These are phyloP conservation scores for Hemithea aestivaria DNA, from an alignment of 2,888 invertebrate species.

Conservation along the genomic window DNA sequence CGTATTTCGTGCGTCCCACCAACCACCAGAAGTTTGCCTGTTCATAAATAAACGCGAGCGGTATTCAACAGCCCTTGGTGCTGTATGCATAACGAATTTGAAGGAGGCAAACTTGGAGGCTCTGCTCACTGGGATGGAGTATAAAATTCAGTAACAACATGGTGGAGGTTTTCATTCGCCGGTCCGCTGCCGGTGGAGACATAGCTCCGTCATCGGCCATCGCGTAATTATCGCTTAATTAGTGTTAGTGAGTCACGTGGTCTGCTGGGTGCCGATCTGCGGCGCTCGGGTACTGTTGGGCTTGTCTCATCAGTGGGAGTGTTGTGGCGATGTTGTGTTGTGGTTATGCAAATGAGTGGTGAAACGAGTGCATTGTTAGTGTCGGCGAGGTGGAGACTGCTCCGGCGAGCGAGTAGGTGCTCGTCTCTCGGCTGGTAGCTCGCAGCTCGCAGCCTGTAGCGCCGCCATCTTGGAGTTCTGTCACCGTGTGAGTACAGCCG, in stretches of 20 bases:
- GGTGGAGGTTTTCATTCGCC: conserved; percentile 78
- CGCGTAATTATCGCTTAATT: conserved; percentile 39
- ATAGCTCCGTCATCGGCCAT: conserved; percentile 75
- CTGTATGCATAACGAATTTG: conserved; percentile 81
- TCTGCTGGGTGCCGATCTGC: conserved; percentile 1
- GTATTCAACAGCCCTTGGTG: conserved; percentile 81
- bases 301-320: conserved; percentile 26
- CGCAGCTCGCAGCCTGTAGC: conserved; percentile 34
- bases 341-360: conserved; percentile 47
- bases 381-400: conserved; percentile 34
- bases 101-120: conserved; percentile 80
- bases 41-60: conserved; percentile 81
- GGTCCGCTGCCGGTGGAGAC: conserved; percentile 73
- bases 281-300: conserved; percentile 7
- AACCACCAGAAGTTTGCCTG: conserved; percentile 79
- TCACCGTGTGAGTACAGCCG: conserved; percentile 50
- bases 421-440: conserved; percentile 10
- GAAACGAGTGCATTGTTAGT: conserved; percentile 41
- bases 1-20: conserved; percentile 72
- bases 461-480: conserved; percentile 67
- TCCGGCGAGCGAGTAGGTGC: too few species aligned
- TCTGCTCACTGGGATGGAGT: conserved; percentile 78
- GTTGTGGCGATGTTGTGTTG: conserved; percentile 20
- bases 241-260: conserved; percentile 9
- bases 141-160: conserved; percentile 80